Evolutionary conservation across 2,113 vertebrate species (phyloP), one percentile per base, ranked within the genome.

Genomic region (Butastur rufipennis): DNA sequence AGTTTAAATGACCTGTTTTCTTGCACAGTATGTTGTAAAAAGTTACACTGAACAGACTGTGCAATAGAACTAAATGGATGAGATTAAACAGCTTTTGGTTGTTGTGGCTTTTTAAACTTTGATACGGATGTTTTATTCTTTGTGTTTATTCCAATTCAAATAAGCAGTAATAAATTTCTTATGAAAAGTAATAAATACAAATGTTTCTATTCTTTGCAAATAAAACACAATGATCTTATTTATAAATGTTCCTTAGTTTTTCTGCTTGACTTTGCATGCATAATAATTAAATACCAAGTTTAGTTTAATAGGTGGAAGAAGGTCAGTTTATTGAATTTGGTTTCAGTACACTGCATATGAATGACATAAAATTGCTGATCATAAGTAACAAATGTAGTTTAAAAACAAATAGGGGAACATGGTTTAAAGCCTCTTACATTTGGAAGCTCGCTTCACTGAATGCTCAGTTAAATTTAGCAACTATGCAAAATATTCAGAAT

Each of bases 1-100:
- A 94, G 93, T 92, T 97, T 91, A 97, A 97, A 90, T 95, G 89
- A 96, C 91, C 88, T 97, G 81, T 73, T 98, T 97, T 96, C 94
- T 95, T 93, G 92, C 95, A 96, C 42, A 93, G 95, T 42, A 32
- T 9, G 12, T 83, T 96, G 90, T 94, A 91, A 98, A 96, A 98
- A 97, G 92, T 96, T 94, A 90, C 45, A 79, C 45, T 58, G 70
- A 89, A 84, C 86, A 96, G 93, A 94, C 81, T 90, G 81, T 88
- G 84, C 74, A 47, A 62, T 81, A 87, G 82, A 95, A 75, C 20
- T 50, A 85, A 91, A 90, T 43, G 79, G 77, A 81, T 55, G 92
- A 93, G 77, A 38, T 67, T 38, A 91, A 92, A 38, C 42, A 56
- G 79, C 38, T 74, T 95, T 53, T 88, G 84, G 81, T 38, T 79